Base-by-base conservation (phyloP, 2,888 invertebrate species). In the Nipponacmea schrenckii region DNA sequence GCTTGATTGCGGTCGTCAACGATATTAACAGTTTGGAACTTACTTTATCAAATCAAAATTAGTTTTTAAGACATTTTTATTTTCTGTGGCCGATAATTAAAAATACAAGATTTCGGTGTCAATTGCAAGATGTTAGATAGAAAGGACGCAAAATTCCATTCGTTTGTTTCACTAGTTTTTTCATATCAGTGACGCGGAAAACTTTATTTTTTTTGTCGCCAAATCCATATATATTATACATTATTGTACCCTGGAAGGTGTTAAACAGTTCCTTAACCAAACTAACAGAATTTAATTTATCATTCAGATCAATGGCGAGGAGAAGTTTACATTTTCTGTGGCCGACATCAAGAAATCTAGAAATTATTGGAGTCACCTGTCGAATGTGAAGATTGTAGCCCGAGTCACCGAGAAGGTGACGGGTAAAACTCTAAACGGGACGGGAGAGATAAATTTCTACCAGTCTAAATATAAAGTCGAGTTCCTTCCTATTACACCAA, bases 351-450 rank as follows among this genome's bases (percentile, higher is more conserved):
- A 63, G 64, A 69, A 45, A 27, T 24, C 69, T 5, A 44, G 31
- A 5, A 31, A 39, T 26, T 63, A 72, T n/a, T 31, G 56, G 7
- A n/a, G 7, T 12, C 7, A 10, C 24, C 45, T 26, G 31, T 65
- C 39, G 14, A 62, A 17, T 8, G 48, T 69, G 1, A 39, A 45
- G 0, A 65, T 76, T 27, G 68, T 95, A 85, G 97, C 95, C 0
- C 93, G 94, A 2, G 93, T 97, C 5, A 96, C 96, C 88, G 97
- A 98, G 90, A 93, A 93, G 69, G 91, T 95, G 79, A 97, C 97
- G 1, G 92, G 94, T 31, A 92, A 96, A 67, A 92, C 93, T 80
- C 94, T 96, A 86, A 96, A 96, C 87, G 92, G 93, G 24, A 92
- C 94, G 0, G 91, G 92, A 0, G 91, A 94, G 74, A 90, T 95